Conservation (phyloP, 2,888 invertebrate species). For the Oxycera nigricornis region DNA sequence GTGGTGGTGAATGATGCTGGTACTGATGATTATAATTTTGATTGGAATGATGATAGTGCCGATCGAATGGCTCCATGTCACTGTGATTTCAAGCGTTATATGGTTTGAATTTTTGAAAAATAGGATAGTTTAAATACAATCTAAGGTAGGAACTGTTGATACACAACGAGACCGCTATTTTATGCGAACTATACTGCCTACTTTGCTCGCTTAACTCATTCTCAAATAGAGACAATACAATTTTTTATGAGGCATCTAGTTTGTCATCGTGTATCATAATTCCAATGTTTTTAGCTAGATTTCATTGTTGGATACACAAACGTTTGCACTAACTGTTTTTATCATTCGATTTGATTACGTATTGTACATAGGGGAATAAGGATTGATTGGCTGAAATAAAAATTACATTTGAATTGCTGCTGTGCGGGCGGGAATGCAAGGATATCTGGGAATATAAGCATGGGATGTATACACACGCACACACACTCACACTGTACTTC, state of each 20-base stretch:
- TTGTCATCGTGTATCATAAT: background rate
- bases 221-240: no score
- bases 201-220: no score
- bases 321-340: conserved; percentile 45
- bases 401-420: background rate
- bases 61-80: conserved; percentile 61
- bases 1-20: conserved; percentile 45
- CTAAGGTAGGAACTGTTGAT: background rate
- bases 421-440: background rate
- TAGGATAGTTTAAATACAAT: background rate
- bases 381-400: conserved; percentile 22
- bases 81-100: conserved; percentile 52
- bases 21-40: conserved; percentile 53
- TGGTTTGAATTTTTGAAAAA: background rate
- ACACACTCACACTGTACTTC: conserved; percentile 48
- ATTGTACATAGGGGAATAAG: no score
- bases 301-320: conserved; percentile 37
- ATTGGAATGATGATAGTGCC: conserved; percentile 55
- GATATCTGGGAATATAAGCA: background rate
- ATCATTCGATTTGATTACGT: no score
- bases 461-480: conserved; percentile 43
- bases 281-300: background rate
- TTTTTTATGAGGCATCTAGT: background rate
- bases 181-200: background rate
- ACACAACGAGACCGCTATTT: background rate